Evolutionary conservation across 2,888 invertebrate species (phyloP).

Genomic region (Orthosia gracilis): DNA sequence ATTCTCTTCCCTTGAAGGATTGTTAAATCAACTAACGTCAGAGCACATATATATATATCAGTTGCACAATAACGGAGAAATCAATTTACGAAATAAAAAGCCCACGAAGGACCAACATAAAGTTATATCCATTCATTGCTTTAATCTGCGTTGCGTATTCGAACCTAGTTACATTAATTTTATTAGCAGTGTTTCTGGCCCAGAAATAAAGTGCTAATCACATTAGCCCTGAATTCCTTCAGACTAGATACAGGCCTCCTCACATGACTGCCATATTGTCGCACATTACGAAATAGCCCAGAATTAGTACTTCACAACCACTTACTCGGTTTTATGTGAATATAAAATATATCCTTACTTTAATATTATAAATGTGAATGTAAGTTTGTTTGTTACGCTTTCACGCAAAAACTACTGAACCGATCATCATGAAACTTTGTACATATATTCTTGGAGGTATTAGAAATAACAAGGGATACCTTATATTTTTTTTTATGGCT

Average conservation of each 20-base stretch:
- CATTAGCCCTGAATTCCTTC: constrained; percentile 23
- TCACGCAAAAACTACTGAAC: no score
- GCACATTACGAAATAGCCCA: constrained; percentile 4
- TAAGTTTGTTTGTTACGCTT: no score
- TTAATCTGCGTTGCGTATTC: constrained; percentile 15
- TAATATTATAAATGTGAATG: no score
- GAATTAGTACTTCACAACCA: constrained; percentile 14
- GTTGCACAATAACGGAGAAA: neutral
- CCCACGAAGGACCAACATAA: neutral
- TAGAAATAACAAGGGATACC: no score
- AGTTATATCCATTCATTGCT: constrained; percentile 14
- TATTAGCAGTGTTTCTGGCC: constrained; percentile 20
- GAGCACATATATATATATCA: no score
- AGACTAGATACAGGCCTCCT: constrained; percentile 1
- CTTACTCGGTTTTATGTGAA: constrained; percentile 9
- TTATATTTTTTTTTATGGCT: no score
- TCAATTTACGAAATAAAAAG: constrained; percentile 4
- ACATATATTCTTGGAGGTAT: no score
- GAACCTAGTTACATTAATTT: constrained; percentile 51
- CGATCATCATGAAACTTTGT: no score
- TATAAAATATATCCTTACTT: constrained; percentile 8
- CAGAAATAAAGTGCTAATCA: constrained; percentile 45
- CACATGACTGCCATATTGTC: neutral
- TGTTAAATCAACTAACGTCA: neutral
- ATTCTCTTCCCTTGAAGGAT: neutral